These are phyloP conservation scores for Excalfactoria chinensis DNA, from an alignment of 2,113 vertebrate genomes.

Conservation along the genomic window DNA sequence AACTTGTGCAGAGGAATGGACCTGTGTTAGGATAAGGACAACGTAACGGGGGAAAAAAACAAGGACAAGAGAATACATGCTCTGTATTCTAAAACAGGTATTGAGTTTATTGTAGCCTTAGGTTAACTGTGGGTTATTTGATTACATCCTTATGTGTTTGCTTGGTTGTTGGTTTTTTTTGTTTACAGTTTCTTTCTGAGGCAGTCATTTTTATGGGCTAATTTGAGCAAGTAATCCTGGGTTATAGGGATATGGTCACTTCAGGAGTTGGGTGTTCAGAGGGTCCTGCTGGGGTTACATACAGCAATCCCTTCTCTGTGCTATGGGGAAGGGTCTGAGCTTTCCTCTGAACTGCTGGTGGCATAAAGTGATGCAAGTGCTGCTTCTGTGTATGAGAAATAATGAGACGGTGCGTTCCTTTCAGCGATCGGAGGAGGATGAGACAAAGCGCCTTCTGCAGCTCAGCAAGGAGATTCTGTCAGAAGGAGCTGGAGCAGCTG, in stretches of 20 bases:
- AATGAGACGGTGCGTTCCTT: neutral
- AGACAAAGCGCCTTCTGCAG: conserved; percentile 83
- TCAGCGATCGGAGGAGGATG: conserved; percentile 86
- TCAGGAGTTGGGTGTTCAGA: neutral
- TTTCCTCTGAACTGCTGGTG: neutral
- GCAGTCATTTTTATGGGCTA: neutral
- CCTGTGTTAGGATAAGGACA: neutral
- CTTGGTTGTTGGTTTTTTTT: neutral
- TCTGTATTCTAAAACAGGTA: neutral
- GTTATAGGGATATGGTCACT: neutral
- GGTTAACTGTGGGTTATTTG: neutral
- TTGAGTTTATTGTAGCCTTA: neutral
- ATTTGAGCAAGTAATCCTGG: neutral
- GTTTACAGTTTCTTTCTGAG: neutral
- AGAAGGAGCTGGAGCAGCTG: neutral
- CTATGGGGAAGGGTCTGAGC: neutral
- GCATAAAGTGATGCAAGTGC: accelerated
- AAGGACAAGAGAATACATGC: neutral
- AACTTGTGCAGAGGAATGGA: neutral
- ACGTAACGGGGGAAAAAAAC: neutral
- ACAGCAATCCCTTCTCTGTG: neutral
- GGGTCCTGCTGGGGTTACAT: neutral
- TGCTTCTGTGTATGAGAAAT: neutral
- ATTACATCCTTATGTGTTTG: neutral
- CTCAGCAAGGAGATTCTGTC: conserved; percentile 83